Percentiles rank a stretch among this genome's conserved stretches.
These are phyloP conservation scores for Globia sparganii DNA, from an alignment of 2,888 invertebrate species.

Conservation along the genomic window DNA sequence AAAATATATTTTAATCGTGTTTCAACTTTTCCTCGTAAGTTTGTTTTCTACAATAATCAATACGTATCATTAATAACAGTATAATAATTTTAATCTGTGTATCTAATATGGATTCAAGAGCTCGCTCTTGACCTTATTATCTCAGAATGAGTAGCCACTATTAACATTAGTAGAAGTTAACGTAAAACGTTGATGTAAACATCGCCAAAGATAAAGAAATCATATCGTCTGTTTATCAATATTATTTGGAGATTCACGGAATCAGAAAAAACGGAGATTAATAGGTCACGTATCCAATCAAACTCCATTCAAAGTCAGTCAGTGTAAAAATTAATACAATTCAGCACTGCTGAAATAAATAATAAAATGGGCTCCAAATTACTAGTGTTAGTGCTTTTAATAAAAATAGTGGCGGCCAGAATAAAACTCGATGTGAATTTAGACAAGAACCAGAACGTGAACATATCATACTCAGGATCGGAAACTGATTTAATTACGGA, in stretches of 20 bases:
- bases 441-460: conserved; percentile 71
- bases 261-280: conserved; percentile 22
- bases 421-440: conserved; percentile 72
- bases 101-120: conserved; percentile 28
- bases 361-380: conserved; percentile 43
- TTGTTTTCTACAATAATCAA: conserved; percentile 6
- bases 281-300: conserved; percentile 10
- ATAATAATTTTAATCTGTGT: conserved; percentile 23
- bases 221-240: conserved; percentile 4
- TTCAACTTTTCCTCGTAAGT: not conserved
- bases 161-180: conserved; percentile 3
- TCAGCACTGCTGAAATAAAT: not conserved
- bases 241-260: not conserved
- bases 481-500: conserved; percentile 72
- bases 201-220: conserved; percentile 8
- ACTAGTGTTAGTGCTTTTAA: conserved; percentile 36
- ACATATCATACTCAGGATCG: conserved; percentile 72
- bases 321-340: conserved; percentile 27
- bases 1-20: conserved; percentile 1
- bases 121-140: conserved; percentile 60
- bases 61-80: conserved; percentile 20
- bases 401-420: conserved; percentile 47
- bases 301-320: not conserved
- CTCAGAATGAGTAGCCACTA: conserved; percentile 11
- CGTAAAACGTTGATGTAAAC: conserved; percentile 1